Evolutionary conservation across 2,113 vertebrate species (phyloP), one percentile per base, ranked within the genome.

Genomic region (Galemys pyrenaicus): DNA sequence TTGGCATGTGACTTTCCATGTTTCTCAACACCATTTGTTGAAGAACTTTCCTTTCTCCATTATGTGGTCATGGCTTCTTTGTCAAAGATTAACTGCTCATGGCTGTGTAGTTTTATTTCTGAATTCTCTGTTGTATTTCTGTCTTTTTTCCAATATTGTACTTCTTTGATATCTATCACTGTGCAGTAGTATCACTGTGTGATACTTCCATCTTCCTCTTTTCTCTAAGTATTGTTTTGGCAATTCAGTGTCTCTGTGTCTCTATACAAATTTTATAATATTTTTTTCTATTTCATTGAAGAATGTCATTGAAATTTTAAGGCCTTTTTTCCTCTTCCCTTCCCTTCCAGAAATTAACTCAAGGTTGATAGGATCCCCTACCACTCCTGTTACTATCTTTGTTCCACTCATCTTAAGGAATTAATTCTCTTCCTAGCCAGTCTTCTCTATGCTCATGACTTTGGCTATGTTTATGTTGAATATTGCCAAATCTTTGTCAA

Each of bases 301-400:
- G 13, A 68, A 68, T 68, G 16, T 20, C 16, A 37, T 32, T 17
- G 32, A 37, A 68, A 37, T 70, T 39, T 65, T 39, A 44, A 3
- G 3, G 5, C 44, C 6, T 85, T 74, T 10, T 32, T 17, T 44
- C 77, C 11, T 7, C 35, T n/a, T n/a, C n/a, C n/a, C 26, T 44
- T 82, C 11, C 54, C 39, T n/a, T 37, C 30, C 16, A 49, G 56
- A 56, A 9, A 65, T 5, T 60, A 60, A 60, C 26, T 77, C 26
- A 8, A 15, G 32, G 35, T 51, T 10, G 22, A 24, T 44, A n/a
- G 60, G n/a, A 20, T n/a, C 30, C 65, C 44, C 2, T 1, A 28
- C 17, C 3, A 7, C 15, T 71, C 0, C 7, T 49, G 4, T 39
- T 35, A 44, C 13, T 3, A 3, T 19, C 7, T 12, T 32, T 9